Evolutionary conservation across 1,140 invertebrate species (phyloP).

Genomic region (Cydia strobilella): DNA sequence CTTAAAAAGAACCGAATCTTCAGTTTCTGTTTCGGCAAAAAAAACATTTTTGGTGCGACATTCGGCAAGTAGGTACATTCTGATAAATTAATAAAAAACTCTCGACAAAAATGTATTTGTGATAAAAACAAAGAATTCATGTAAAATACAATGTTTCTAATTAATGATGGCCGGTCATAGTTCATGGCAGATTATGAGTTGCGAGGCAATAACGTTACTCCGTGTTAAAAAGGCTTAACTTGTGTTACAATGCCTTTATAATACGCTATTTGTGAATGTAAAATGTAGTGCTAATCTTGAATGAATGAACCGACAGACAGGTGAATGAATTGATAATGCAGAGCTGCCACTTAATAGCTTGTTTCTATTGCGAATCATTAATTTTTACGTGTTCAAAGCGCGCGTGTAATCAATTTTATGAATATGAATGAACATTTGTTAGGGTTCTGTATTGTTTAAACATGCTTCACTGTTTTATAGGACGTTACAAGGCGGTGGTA

Average conservation of each 20-base stretch:
- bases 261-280: background rate
- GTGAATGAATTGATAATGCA: constrained; percentile 31
- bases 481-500: background rate
- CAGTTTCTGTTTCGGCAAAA: too few relatives aligned
- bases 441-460: background rate
- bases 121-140: constrained; percentile 6
- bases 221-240: background rate
- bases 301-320: constrained; percentile 24
- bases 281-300: constrained; percentile 18
- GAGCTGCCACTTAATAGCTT: constrained; percentile 12
- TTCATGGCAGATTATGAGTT: constrained; percentile 15
- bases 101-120: background rate
- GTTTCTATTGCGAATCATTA: constrained; percentile 21
- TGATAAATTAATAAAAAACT: background rate
- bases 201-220: background rate
- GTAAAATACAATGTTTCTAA: constrained; percentile 25
- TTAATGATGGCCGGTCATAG: constrained; percentile 25
- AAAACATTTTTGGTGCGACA: too few relatives aligned
- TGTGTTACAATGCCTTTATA: background rate
- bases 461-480: background rate
- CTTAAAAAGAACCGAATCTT: too few relatives aligned
- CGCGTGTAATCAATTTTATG: constrained; percentile 9
- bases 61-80: background rate
- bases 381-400: background rate
- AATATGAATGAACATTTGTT: background rate